These are phyloP conservation scores for Aricia agestis DNA, from an alignment of 1,140 invertebrate species.

Conservation along the genomic window DNA sequence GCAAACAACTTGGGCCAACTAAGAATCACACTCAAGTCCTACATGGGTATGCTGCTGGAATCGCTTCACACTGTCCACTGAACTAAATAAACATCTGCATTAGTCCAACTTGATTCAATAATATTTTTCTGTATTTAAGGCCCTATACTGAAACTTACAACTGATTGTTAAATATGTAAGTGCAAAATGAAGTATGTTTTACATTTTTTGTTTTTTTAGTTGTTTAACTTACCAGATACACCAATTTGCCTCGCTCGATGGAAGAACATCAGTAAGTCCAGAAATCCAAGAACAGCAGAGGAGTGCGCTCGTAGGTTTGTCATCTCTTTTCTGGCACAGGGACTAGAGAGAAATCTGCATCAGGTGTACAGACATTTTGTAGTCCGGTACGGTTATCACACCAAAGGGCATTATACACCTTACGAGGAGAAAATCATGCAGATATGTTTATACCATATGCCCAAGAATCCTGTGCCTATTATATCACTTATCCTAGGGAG, in stretches of 20 bases:
- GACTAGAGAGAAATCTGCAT: conserved; percentile 47
- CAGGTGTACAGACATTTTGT: conserved; percentile 53
- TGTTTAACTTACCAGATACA: conserved; percentile 48
- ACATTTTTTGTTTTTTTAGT: conserved; percentile 29
- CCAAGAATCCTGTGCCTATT: conserved; percentile 40
- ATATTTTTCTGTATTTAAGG: too few species aligned
- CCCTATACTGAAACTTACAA: too few species aligned
- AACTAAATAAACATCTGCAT: too few species aligned
- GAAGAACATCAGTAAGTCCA: conserved; percentile 45
- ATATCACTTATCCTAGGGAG: conserved; percentile 47
- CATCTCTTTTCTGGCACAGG: conserved; percentile 46
- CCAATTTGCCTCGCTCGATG: conserved; percentile 51
- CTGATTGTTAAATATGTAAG: too few species aligned
- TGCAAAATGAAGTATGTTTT: background rate
- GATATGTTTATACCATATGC: conserved; percentile 46
- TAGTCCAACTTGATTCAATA: too few species aligned
- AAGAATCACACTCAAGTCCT: too few species aligned
- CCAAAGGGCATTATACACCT: conserved; percentile 40
- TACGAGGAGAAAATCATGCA: conserved; percentile 56
- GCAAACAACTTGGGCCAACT: too few species aligned
- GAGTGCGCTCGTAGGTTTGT: conserved; percentile 49
- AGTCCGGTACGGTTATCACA: conserved; percentile 34
- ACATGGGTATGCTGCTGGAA: too few species aligned
- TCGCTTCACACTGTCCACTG: too few species aligned
- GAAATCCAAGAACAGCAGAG: conserved; percentile 34